Evolutionary conservation across 2,888 invertebrate species (phyloP), one percentile per base, ranked within the genome.

Genomic region (Druceiella hillmani): DNA sequence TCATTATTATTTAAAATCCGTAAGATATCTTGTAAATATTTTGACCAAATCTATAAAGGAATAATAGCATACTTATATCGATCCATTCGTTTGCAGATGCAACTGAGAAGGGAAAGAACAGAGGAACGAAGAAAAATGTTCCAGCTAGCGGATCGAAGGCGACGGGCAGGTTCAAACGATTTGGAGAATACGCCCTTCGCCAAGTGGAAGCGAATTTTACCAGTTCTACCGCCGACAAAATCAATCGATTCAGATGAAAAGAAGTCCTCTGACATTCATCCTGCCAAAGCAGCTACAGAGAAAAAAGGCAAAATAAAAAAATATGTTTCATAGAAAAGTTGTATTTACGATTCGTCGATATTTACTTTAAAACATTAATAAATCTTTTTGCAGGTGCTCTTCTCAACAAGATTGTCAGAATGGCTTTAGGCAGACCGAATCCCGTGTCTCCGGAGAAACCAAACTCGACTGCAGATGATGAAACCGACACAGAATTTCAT

Each of bases 121-220:
- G 95, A 94, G 64, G 94, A 94, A 57, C 75, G 93, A 40, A 76
- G 89, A 48, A 94, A 94, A 70, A 87, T 94, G 78, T 92, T 92
- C 54, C 88, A 88, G 64, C 71, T 92, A 52, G 92, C 85, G 0
- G 92, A 86, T 50, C 79, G 78, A 47, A 59, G 80, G 55, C 56
- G 74, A 55, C 53, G 76, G 38, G 66, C 62, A 53, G 63, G 71
- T 44, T 69, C 79, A 39, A 62, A 78, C 34, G 75, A 79, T 52
- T 58, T 78, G 57, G 78, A 78, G 49, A 74, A 75, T 55, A 65
- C 77, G 1, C 77, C 81, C 1, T 78, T 80, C 51, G 65, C 74
- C 1, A 75, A 79, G 52, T 85, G 84, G 84, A 83, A 80, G 51
- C 83, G 78, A 54, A 73, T 84, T 9, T 52, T 84, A 10, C 79